Evolutionary conservation across 2,797 vertebrate genomes (phyloP).

Genomic region (Rallus crepitans): DNA sequence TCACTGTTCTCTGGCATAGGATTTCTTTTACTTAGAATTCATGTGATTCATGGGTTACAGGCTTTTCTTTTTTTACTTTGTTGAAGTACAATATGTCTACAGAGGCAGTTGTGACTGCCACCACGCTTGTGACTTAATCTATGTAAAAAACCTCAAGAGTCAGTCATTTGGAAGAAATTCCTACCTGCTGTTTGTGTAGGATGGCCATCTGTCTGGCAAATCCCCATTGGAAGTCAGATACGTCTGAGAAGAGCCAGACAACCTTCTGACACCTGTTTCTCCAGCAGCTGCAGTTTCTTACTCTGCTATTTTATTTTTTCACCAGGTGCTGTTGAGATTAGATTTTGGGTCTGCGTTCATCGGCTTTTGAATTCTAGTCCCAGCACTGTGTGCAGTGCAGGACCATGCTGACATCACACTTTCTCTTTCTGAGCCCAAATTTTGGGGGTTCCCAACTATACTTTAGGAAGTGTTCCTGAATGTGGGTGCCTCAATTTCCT

Average conservation of each 20-base stretch:
- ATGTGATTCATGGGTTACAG: constrained; percentile 11
- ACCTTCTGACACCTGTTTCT: constrained; percentile 2
- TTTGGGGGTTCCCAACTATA: not conserved
- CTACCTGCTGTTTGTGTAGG: constrained; percentile 36
- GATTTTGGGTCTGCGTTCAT: not conserved
- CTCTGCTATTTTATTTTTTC: not conserved
- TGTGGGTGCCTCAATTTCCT: not conserved
- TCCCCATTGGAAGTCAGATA: not conserved
- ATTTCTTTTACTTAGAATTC: constrained; percentile 21
- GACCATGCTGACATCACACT: not conserved
- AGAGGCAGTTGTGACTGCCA: constrained; percentile 15
- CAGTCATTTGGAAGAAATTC: constrained; percentile 26
- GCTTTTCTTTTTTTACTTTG: no score
- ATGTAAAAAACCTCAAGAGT: not conserved
- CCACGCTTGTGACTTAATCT: not conserved
- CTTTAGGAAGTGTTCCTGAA: not conserved
- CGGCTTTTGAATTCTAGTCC: not conserved
- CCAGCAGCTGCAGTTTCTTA: not conserved
- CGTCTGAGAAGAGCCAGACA: not conserved
- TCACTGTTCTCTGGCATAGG: not conserved
- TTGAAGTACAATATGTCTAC: not conserved
- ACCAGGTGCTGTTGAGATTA: not conserved
- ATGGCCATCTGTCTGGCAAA: constrained; percentile 43
- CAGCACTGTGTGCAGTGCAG: not conserved
- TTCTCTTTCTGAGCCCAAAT: not conserved